A percentile compares a stretch with the other conserved stretches of the same genome.
phyloP scores from a whole-genome alignment of 1,140 invertebrate species.

The Microvelia longipes region DNA sequence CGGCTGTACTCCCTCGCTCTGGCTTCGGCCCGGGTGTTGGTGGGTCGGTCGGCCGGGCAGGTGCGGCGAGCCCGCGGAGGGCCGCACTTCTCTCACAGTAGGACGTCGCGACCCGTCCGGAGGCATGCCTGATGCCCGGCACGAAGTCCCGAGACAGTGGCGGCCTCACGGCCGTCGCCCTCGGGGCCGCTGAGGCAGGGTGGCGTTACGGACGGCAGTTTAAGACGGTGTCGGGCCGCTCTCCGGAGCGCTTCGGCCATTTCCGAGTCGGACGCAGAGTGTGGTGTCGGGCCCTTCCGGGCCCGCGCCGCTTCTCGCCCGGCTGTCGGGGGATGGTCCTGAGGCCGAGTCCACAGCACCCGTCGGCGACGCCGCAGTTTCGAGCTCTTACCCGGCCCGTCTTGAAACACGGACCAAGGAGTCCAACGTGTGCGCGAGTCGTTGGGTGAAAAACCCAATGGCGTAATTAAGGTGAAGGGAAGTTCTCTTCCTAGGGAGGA shows the following conservation, averaged over 20 bases:
- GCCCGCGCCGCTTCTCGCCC: neutral
- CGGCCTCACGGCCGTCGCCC: slow-evolving; percentile 4
- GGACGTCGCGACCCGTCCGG: slow-evolving; percentile 34
- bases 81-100: slow-evolving; percentile 11
- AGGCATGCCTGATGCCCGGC: slow-evolving; percentile 23
- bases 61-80: slow-evolving; percentile 30
- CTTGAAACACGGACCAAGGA: slow-evolving; percentile 91
- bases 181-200: neutral
- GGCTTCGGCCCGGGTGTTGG: neutral
- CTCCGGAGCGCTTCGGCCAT: neutral
- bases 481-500: slow-evolving; percentile 28
- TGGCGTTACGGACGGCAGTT: neutral
- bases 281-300: neutral
- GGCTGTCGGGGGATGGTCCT: slow-evolving; percentile 1
- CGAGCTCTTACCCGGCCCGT: slow-evolving; percentile 59
- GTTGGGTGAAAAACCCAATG: slow-evolving; percentile 41
- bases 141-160: neutral
- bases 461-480: slow-evolving; percentile 18
- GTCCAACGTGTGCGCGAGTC: slow-evolving; percentile 70
- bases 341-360: slow-evolving; percentile 18
- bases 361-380: slow-evolving; percentile 39
- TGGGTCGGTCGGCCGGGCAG: slow-evolving; percentile 30
- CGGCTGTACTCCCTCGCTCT: neutral
- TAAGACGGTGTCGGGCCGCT: slow-evolving; percentile 11
- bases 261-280: neutral